Evolutionary conservation across 2,797 vertebrate species (phyloP).

Genomic region (Chelmon rostratus): DNA sequence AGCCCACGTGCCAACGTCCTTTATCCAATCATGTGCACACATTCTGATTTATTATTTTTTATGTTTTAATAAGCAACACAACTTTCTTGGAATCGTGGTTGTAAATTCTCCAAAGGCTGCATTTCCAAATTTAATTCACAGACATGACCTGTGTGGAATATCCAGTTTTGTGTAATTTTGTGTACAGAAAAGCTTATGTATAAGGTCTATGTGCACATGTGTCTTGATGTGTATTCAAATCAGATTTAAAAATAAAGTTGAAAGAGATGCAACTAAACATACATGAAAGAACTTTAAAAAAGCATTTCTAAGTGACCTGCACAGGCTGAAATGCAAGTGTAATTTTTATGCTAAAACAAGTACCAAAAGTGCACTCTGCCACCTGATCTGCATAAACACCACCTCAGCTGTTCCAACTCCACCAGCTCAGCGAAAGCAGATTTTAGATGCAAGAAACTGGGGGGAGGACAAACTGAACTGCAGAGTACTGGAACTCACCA

Average conservation of each 20-base stretch:
- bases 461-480: background rate
- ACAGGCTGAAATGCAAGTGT: background rate
- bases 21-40: too few species aligned
- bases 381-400: constrained; percentile 22
- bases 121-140: background rate
- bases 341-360: constrained; percentile 6
- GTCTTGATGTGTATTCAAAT: background rate
- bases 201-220: too few species aligned
- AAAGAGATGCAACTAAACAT: background rate
- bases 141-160: background rate
- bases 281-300: background rate
- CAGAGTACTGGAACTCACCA: background rate
- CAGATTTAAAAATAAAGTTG: background rate
- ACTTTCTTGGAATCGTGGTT: too few species aligned
- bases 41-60: too few species aligned
- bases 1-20: too few species aligned
- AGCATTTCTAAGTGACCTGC: background rate
- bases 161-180: background rate
- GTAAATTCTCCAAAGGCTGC: background rate
- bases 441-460: background rate
- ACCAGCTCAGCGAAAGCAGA: background rate
- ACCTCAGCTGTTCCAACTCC: constrained; percentile 3
- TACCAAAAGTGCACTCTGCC: background rate
- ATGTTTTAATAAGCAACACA: too few species aligned
- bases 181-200: background rate